Evolutionary conservation across 2,113 vertebrate genomes (phyloP), one percentile per base, ranked within the genome.

Genomic region (Alectura lathami): DNA sequence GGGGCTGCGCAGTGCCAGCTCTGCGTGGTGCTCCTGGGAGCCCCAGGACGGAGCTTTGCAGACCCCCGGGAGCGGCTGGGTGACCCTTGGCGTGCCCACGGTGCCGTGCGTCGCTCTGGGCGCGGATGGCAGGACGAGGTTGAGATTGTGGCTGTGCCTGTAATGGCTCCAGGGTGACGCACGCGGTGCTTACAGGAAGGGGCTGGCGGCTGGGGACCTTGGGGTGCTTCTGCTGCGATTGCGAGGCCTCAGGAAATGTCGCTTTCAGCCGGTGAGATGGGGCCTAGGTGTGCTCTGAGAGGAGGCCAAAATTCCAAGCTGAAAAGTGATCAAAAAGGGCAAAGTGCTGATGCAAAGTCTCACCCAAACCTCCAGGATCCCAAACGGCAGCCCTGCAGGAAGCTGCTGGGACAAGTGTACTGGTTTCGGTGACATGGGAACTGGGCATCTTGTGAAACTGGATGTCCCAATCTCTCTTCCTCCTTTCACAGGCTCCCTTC

Each of bases 401-500:
- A 17, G 34, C 30, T 5, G 2, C 27, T 14, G 30, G 27, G 50
- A 9, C 3, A n/a, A 1, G 24, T 20, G 60, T 11, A 8, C 45
- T 30, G 83, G 30, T 15, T 40, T 1, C 14, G 53, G 60, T 36
- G 22, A 43, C 84, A 79, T 1, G 7, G 94, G 89, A 94, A 93
- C 47, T 1, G 6, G 11, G 32, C 2, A 17, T 70, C 86, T 96
- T 94, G 91, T 94, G 95, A 84, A 96, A 97, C 17, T 3, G 2
- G 22, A 75, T 92, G 96, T 91, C 84, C 93, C 94, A 89, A 83
- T 91, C 94, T 83, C 2, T 40, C 95, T 97, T 96, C 95, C 96
- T 92, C 84, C 94, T 94, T 96, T 42, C 0, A 0, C 67, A 6
- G 74, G 54, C 38, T 94, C 95, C 84, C 93, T 94, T 92, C 93